These are phyloP conservation scores for Ochropleura plecta DNA, from an alignment of 2,888 invertebrate genomes.

Conservation along the genomic window DNA sequence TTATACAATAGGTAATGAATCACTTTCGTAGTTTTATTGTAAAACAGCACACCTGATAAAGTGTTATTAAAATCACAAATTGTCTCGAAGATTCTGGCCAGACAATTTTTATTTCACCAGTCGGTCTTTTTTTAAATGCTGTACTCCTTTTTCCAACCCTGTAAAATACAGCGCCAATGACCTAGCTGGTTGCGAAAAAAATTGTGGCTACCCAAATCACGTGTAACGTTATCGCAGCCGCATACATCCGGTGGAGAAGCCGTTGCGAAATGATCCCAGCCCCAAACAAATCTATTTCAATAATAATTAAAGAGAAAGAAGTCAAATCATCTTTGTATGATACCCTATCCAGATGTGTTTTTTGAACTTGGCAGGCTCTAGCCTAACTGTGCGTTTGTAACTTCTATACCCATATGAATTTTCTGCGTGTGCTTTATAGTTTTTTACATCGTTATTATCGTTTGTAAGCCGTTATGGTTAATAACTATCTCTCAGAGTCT, in stretches of 20 bases:
- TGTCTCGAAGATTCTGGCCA: not conserved
- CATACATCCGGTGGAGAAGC: not conserved
- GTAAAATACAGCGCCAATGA: not conserved
- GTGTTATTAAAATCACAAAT: not conserved
- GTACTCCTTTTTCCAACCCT: constrained; percentile 7
- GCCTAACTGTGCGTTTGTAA: not conserved
- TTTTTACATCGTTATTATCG: not conserved
- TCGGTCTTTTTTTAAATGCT: not conserved
- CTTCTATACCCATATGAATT: not conserved
- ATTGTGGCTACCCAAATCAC: not conserved
- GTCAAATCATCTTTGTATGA: not conserved
- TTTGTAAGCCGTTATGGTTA: not conserved
- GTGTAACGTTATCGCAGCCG: not conserved
- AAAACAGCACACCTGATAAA: not conserved
- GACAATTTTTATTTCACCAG: not conserved
- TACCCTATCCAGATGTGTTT: not conserved
- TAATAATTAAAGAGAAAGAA: not conserved
- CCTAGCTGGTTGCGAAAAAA: not conserved
- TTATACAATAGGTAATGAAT: constrained; percentile 36
- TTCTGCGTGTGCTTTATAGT: not conserved
- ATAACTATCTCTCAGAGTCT: not conserved
- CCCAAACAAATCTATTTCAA: not conserved
- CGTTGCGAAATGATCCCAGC: not conserved
- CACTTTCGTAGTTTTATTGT: constrained; percentile 45
- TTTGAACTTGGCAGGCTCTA: not conserved